These are phyloP conservation scores for Sprattus sprattus DNA, from an alignment of 2,113 vertebrate genomes.

Conservation along the genomic window DNA sequence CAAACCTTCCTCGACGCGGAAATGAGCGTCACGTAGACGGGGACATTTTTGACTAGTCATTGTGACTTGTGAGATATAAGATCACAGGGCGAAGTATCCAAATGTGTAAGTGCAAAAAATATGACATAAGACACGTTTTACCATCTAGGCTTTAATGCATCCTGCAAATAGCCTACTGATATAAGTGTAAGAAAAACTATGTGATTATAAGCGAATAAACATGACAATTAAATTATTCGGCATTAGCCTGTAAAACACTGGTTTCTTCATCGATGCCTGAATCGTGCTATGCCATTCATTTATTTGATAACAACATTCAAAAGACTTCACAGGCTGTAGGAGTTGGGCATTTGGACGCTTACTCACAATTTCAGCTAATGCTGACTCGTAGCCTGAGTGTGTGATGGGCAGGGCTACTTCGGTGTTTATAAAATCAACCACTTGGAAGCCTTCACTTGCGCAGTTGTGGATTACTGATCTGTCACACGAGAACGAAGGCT, in stretches of 20 bases:
- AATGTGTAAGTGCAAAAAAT: background rate
- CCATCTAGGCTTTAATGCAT: too few species aligned
- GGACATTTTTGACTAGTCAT: background rate
- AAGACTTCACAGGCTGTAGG: too few species aligned
- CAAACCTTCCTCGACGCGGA: background rate
- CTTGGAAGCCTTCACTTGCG: background rate
- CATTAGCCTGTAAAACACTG: too few species aligned
- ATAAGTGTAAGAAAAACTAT: too few species aligned
- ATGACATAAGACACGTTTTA: too few species aligned
- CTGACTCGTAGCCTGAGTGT: constrained; percentile 45
- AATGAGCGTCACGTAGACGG: background rate
- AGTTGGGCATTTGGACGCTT: background rate
- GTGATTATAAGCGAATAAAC: too few species aligned
- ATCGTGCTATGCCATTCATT: too few species aligned
- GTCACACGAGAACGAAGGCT: background rate
- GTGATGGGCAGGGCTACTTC: background rate
- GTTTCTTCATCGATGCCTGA: too few species aligned
- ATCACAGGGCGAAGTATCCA: background rate
- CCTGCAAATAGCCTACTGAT: too few species aligned
- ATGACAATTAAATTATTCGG: too few species aligned
- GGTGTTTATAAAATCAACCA: constrained; percentile 2
- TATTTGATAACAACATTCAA: too few species aligned
- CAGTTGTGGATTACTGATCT: background rate
- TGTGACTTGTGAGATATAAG: background rate
- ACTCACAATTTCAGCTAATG: constrained; percentile 30